Percentiles rank a stretch among this genome's conserved stretches.
Conservation (phyloP, 2,797 vertebrate species). For the Myotis findleyi region DNA sequence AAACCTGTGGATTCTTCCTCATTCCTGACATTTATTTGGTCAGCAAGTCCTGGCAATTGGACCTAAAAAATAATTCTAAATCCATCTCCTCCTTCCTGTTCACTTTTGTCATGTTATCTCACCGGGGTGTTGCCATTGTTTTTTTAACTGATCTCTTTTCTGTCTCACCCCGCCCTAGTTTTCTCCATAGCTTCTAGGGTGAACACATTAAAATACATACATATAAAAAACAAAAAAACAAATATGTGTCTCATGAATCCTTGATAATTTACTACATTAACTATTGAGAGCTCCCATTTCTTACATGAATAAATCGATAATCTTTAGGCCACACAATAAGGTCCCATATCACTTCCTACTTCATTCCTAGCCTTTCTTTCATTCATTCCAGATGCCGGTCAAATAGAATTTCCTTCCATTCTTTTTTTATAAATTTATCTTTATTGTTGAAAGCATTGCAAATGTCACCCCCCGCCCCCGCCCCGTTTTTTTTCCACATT, state of each 20-base stretch:
- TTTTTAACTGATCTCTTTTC: background rate
- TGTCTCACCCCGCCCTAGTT: background rate
- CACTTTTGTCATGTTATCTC: background rate
- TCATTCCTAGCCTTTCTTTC: background rate
- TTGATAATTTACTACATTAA: background rate
- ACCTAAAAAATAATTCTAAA: slow-evolving; percentile 49
- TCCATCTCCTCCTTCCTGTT: background rate
- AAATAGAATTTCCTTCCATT: background rate
- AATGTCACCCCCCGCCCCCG: accelerated
- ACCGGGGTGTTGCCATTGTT: background rate
- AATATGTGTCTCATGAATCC: background rate
- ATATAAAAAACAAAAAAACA: background rate
- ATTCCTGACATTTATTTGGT: slow-evolving; percentile 53
- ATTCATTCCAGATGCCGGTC: background rate
- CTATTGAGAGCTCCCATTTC: background rate
- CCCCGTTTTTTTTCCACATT: no score
- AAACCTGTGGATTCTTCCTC: slow-evolving; percentile 6
- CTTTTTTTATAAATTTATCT: no score
- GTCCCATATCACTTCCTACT: background rate
- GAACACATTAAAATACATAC: background rate
- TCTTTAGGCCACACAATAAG: background rate
- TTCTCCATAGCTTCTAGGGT: background rate
- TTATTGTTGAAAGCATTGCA: no score
- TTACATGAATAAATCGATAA: background rate
- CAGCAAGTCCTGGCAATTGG: background rate